These are phyloP conservation scores for Adelphocoris suturalis DNA, from an alignment of 2,888 invertebrate genomes.

Conservation along the genomic window DNA sequence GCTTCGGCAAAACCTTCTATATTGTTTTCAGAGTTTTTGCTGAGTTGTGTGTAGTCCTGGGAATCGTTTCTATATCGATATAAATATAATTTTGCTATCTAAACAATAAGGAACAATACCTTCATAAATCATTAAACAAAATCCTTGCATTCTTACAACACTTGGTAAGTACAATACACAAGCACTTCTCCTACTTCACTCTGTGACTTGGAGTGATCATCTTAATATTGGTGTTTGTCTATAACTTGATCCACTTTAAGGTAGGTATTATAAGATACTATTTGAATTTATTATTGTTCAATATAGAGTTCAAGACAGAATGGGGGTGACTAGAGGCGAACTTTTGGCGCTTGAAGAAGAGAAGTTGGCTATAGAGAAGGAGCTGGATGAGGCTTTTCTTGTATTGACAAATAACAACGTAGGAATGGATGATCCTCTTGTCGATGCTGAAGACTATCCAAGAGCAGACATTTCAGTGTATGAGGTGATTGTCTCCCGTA, in stretches of 20 bases:
- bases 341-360: slow-evolving; percentile 51
- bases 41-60: slow-evolving; percentile 8
- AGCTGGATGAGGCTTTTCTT: slow-evolving; percentile 46
- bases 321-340: slow-evolving; percentile 53
- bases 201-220: too few relatives aligned
- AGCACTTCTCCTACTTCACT: too few relatives aligned
- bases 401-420: slow-evolving; percentile 80
- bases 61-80: too few relatives aligned
- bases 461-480: slow-evolving; percentile 93
- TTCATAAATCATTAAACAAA: too few relatives aligned
- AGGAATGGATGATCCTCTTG: slow-evolving; percentile 90
- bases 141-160: too few relatives aligned
- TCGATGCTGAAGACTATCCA: slow-evolving; percentile 93
- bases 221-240: too few relatives aligned
- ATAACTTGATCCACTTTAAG: too few relatives aligned
- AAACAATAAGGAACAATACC: too few relatives aligned
- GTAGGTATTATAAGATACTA: background rate
- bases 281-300: background rate
- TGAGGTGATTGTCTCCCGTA: slow-evolving; percentile 82
- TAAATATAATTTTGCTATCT: too few relatives aligned
- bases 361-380: slow-evolving; percentile 53
- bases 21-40: slow-evolving; percentile 12
- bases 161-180: too few relatives aligned
- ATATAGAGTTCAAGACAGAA: background rate
- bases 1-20: background rate